Conservation (phyloP, 2,797 vertebrate genomes). For the Ceyx erithaca region DNA sequence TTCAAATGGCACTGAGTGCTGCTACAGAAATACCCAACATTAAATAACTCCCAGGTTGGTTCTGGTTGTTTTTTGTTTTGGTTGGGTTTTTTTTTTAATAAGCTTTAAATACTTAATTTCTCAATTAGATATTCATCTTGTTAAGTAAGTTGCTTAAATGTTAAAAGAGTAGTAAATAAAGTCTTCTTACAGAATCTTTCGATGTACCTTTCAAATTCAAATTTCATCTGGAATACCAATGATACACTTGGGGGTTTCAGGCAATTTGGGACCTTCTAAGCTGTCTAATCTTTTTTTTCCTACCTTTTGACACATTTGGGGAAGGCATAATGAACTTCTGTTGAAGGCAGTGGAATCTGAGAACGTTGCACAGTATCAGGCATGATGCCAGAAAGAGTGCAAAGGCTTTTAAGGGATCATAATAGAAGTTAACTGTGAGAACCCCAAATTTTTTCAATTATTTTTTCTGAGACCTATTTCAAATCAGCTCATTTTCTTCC, state of each 20-base stretch:
- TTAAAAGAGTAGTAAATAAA: background rate
- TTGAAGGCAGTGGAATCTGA: background rate
- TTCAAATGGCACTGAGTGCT: background rate
- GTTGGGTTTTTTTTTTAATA: no score
- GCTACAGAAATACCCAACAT: background rate
- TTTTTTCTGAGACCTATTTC: background rate
- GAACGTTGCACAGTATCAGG: background rate
- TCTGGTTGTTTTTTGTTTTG: no score
- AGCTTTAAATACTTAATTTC: background rate
- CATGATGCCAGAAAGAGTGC: background rate
- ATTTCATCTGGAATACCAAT: background rate
- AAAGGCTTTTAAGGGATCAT: background rate
- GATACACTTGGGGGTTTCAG: background rate
- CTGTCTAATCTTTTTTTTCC: background rate
- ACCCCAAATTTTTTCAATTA: rapidly evolving
- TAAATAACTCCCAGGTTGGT: background rate
- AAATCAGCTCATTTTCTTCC: background rate
- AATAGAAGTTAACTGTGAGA: background rate
- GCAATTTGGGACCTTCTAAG: background rate
- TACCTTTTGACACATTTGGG: constrained; percentile 1
- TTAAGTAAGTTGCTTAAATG: background rate
- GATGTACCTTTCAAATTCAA: background rate
- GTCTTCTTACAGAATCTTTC: background rate
- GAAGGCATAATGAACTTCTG: background rate
- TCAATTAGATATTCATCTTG: background rate